phyloP scores from a whole-genome alignment of 1,140 invertebrate species.

The Drosophila bifasciata region DNA sequence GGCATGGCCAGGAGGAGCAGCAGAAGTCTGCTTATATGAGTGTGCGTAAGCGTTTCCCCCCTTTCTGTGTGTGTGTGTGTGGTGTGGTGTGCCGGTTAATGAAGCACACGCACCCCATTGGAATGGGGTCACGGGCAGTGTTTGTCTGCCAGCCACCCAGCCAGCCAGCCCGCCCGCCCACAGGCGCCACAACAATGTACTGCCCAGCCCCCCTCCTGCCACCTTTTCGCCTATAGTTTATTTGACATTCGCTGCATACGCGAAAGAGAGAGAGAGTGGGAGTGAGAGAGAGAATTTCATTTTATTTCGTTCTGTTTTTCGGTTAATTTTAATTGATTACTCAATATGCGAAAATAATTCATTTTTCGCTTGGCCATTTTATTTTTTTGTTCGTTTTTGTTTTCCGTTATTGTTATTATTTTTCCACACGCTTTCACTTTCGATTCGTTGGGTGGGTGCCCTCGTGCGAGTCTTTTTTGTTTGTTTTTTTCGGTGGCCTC shows the following conservation, averaged over 20 bases:
- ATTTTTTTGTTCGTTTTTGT: constrained; percentile 19
- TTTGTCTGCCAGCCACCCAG: constrained; percentile 46
- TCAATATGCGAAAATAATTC: constrained; percentile 74
- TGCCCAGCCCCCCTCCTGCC: constrained; percentile 13
- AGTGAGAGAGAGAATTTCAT: constrained; percentile 5
- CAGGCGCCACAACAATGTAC: constrained; percentile 56
- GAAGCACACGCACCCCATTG: constrained; percentile 76
- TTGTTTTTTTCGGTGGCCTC: constrained; percentile 31
- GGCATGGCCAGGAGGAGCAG: constrained; percentile 5
- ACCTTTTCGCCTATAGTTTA: constrained; percentile 32
- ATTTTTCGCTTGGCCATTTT: constrained; percentile 43
- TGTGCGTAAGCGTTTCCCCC: constrained; percentile 22
- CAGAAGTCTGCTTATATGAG: constrained; percentile 38
- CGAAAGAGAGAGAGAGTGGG: too few species aligned
- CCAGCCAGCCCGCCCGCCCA: constrained; percentile 3
- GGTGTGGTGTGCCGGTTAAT: constrained; percentile 60
- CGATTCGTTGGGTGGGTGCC: constrained; percentile 13
- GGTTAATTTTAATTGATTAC: constrained; percentile 82
- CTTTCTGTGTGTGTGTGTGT: constrained; percentile 13
- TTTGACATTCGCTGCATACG: constrained; percentile 36
- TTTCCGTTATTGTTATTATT: constrained; percentile 56
- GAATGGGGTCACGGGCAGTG: constrained; percentile 73
- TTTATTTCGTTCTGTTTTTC: constrained; percentile 67
- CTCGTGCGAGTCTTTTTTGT: neutral
- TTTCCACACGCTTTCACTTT: constrained; percentile 67